These are phyloP conservation scores for Steinernema hermaphroditum DNA, from an alignment of 2,888 invertebrate genomes.

Conservation along the genomic window DNA sequence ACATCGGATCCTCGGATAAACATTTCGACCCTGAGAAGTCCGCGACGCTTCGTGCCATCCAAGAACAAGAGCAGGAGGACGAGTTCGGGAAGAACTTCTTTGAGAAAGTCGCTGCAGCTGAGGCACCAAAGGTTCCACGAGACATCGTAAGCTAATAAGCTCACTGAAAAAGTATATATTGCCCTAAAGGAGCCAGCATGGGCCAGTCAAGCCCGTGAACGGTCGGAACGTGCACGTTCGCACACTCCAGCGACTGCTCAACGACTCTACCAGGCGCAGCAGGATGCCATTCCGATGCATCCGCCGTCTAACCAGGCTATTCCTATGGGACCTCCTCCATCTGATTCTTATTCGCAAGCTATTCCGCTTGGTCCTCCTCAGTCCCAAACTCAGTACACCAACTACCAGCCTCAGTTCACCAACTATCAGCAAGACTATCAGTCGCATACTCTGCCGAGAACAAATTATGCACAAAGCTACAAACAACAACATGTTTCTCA, in stretches of 20 bases:
- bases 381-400: too few species aligned
- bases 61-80: conserved; percentile 38
- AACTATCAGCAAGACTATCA: too few species aligned
- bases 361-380: too few species aligned
- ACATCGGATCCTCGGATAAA: conserved; percentile 35
- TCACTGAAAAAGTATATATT: background rate
- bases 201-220: conserved; percentile 39
- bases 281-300: background rate
- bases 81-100: conserved; percentile 38
- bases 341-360: too few species aligned
- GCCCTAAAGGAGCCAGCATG: conserved; percentile 33
- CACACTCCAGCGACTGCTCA: conserved; percentile 35
- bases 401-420: too few species aligned
- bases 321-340: background rate
- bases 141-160: background rate
- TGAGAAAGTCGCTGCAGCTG: conserved; percentile 39
- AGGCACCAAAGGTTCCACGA: conserved; percentile 40
- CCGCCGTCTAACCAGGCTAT: background rate
- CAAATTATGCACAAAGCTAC: too few species aligned
- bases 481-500: too few species aligned
- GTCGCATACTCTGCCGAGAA: too few species aligned
- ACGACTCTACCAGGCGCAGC: background rate
- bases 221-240: conserved; percentile 41
- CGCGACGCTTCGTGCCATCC: conserved; percentile 39
- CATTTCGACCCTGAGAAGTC: conserved; percentile 43